Base-by-base conservation (phyloP, 2,888 invertebrate species). In the Mongoloraphidia duomilia region DNA sequence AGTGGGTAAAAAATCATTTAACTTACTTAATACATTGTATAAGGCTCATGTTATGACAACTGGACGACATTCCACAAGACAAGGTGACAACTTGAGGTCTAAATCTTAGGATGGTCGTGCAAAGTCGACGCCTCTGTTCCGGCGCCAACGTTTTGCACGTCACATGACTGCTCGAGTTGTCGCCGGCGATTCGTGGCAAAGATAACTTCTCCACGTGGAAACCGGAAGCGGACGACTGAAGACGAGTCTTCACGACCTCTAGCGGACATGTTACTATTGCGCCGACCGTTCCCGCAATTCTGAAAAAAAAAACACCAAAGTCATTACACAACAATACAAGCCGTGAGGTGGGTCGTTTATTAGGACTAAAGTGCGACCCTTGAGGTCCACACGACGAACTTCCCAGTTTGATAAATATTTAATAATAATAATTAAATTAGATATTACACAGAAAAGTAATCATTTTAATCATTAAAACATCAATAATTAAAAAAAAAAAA, bases 201-300 rank as follows among this genome's bases (percentile, higher is more conserved):
- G 65, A 63, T 39, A 66, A 58, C 47, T 65, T 66, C 37, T 56
- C 55, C 36, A 57, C 53, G 47, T 61, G 60, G 58, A 76, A 77
- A 50, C 73, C 70, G 45, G 83, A 85, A 55, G 83, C 80, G 8
- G 95, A 95, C 26, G 96, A 96, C 68, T 97, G 97, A 56, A 95
- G 77, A 34, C 97, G 80, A 10, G 96, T 96, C 71, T 97, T 97
- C 42, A 97, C 93, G 56, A 97, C 96, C 74, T 97, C 97, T 60
- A 97, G 72, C 10, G 97, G 97, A 69, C 96, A 96, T 62, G 97
- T 97, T 55, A 93, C 83, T 56, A 97, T 90, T 13, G 96, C 96
- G 47, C 96, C 96, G 43, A 90, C 86, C 47, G 96, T 97, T 54
- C 97, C 97, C 55, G 94, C 97, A 68, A 90, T 81, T 65, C 96